Evolutionary conservation across 2,888 invertebrate species (phyloP).

Genomic region (Caenorhabditis zanzibari): DNA sequence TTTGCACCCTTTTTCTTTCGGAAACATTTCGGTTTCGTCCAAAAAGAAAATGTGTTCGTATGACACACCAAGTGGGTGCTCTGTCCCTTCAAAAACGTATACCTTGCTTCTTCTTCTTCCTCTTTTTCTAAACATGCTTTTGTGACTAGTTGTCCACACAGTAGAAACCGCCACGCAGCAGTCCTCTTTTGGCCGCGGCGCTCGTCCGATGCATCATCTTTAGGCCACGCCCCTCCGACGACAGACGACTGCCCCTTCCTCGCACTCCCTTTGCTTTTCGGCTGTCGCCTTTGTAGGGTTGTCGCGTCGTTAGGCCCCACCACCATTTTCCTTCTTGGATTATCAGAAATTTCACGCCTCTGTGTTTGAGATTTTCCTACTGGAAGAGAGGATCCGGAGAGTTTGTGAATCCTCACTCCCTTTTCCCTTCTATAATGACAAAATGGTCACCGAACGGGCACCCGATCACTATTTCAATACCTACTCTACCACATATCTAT

Average conservation of each 20-base stretch:
- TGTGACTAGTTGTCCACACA: slow-evolving; percentile 57
- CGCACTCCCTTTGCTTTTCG: slow-evolving; percentile 66
- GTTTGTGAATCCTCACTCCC: slow-evolving; percentile 1
- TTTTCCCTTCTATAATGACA: slow-evolving; percentile 38
- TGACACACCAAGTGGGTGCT: slow-evolving; percentile 45
- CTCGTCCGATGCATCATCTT: slow-evolving; percentile 61
- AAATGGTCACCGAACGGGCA: slow-evolving; percentile 51
- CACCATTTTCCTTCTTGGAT: slow-evolving; percentile 28
- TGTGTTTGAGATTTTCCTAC: slow-evolving; percentile 13
- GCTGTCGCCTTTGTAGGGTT: slow-evolving; percentile 57
- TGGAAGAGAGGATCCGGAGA: slow-evolving; percentile 24
- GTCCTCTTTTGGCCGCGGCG: slow-evolving; percentile 34
- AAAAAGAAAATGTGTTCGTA: slow-evolving; percentile 50
- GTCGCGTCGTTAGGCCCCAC: slow-evolving; percentile 50
- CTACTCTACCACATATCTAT: slow-evolving; percentile 43
- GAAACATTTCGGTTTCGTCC: slow-evolving; percentile 34
- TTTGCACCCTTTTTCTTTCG: slow-evolving; percentile 22
- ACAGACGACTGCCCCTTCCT: slow-evolving; percentile 59
- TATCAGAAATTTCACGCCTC: slow-evolving; percentile 29
- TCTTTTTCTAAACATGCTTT: slow-evolving; percentile 54
- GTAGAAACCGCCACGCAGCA: slow-evolving; percentile 50
- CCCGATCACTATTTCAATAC: slow-evolving; percentile 27
- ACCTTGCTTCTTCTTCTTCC: slow-evolving; percentile 1
- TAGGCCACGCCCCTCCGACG: slow-evolving; percentile 57
- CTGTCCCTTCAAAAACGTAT: not conserved